Conservation (phyloP, 2,888 invertebrate genomes). For the Zonitis immaculata region DNA sequence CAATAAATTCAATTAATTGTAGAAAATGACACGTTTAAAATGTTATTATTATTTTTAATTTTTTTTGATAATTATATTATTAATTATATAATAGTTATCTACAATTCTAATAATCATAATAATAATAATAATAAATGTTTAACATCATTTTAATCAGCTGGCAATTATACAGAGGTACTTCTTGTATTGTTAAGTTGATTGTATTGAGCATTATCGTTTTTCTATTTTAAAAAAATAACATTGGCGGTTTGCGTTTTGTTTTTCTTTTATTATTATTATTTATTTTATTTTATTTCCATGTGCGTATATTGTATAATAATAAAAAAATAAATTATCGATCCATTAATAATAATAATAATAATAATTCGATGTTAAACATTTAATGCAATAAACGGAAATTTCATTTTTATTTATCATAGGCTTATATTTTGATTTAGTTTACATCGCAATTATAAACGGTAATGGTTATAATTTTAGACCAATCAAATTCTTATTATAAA, state of each 20-base stretch:
- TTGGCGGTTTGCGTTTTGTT: constrained; percentile 17
- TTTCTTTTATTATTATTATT: constrained; percentile 1
- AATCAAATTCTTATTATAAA: too few relatives aligned
- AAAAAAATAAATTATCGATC: constrained; percentile 37
- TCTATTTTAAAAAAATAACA: constrained; percentile 22
- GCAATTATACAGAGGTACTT: constrained; percentile 30
- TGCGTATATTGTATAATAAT: constrained; percentile 30
- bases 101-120: constrained; percentile 1
- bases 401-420: background rate
- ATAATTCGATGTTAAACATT: constrained; percentile 47
- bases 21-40: background rate
- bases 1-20: background rate
- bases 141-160: constrained; percentile 37
- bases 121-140: constrained; percentile 41
- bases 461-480: too few relatives aligned
- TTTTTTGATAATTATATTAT: constrained; percentile 29
- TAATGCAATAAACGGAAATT: constrained; percentile 27
- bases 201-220: constrained; percentile 36
- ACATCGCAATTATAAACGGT: too few relatives aligned
- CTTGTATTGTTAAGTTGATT: constrained; percentile 33
- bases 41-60: too few relatives aligned
- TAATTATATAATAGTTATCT: constrained; percentile 3
- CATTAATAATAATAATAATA: constrained; percentile 28
- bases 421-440: constrained; percentile 4
- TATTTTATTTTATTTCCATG: background rate